Evolutionary conservation across 2,113 vertebrate species (phyloP), one percentile per base, ranked within the genome.

Genomic region (Cyanocitta stelleri): DNA sequence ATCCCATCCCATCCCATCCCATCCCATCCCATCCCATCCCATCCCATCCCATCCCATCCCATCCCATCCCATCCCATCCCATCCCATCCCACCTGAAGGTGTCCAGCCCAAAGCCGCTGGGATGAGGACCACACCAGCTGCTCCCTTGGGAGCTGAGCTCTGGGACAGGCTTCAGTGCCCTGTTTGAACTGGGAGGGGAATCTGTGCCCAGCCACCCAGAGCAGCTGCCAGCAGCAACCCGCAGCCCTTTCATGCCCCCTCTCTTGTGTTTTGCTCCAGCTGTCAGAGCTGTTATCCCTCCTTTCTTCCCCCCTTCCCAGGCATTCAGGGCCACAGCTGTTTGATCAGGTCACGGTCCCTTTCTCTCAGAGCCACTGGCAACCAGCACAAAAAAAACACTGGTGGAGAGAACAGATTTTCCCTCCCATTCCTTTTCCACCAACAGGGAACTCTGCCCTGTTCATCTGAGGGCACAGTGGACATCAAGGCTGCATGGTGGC

Each of bases 101-200:
- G 69, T 21, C 59, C 62, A 61, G 35, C 61, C 82, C 62, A 84
- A 97, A 96, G 79, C 80, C 64, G 68, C 59, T 32, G 19, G 88
- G 78, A 97, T 93, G 96, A 96, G 95, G 96, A 96, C 95, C 84
- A 91, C 56, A 91, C 97, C 95, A 96, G 95, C 91, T 81, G 41
- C n/a, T 77, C 82, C 85, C 63, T 82, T 52, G 77, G 55, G 96
- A 96, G 73, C 91, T 89, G 89, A 97, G 96, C 97, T 97, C 96
- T 83, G 97, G 95, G 97, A 97, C 96, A 97, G 97, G 98, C 97
- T 97, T 97, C 85, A 62, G 94, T 96, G 95, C 69, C 93, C 79
- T 91, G 97, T 98, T 98, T 98, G 98, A 98, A 97, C 91, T 93
- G 4, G 0, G 1, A 4, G 54, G 44, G 27, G 10, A 10, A 84